phyloP scores from a whole-genome alignment of 2,888 invertebrate genomes.

The Amphimallon solstitiale region DNA sequence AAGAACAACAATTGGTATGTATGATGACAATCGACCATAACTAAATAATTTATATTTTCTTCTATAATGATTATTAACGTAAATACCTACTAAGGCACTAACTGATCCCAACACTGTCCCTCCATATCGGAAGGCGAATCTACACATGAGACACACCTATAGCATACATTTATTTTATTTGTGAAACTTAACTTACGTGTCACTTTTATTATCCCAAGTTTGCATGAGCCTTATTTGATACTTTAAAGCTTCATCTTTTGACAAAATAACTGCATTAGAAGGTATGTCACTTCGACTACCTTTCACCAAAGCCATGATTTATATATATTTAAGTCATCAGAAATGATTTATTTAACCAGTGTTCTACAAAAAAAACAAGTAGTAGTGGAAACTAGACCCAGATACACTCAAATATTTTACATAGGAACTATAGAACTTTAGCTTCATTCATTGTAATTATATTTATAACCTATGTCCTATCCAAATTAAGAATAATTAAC shows the following conservation, averaged over 20 bases:
- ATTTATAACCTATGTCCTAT: neutral
- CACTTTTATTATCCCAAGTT: constrained; percentile 69
- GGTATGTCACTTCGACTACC: constrained; percentile 66
- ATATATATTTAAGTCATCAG: constrained; percentile 3
- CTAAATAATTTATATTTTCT: constrained; percentile 69
- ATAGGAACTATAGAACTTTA: no score
- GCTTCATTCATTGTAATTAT: no score
- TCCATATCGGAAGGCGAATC: constrained; percentile 68
- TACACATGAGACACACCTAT: constrained; percentile 54
- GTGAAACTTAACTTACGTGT: constrained; percentile 67
- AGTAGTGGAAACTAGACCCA: no score
- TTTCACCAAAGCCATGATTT: constrained; percentile 68
- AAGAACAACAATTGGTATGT: constrained; percentile 70
- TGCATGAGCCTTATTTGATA: constrained; percentile 70
- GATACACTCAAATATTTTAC: no score
- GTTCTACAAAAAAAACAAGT: no score
- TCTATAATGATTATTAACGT: constrained; percentile 74
- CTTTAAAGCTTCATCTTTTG: constrained; percentile 68
- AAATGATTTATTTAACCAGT: neutral
- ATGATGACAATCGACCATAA: constrained; percentile 70
- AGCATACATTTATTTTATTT: constrained; percentile 29
- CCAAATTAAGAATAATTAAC: neutral
- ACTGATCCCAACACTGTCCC: constrained; percentile 65
- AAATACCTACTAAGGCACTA: constrained; percentile 66
- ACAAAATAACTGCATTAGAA: constrained; percentile 69